Base-by-base conservation (phyloP, 2,113 vertebrate species). In the Azemiops feae region DNA sequence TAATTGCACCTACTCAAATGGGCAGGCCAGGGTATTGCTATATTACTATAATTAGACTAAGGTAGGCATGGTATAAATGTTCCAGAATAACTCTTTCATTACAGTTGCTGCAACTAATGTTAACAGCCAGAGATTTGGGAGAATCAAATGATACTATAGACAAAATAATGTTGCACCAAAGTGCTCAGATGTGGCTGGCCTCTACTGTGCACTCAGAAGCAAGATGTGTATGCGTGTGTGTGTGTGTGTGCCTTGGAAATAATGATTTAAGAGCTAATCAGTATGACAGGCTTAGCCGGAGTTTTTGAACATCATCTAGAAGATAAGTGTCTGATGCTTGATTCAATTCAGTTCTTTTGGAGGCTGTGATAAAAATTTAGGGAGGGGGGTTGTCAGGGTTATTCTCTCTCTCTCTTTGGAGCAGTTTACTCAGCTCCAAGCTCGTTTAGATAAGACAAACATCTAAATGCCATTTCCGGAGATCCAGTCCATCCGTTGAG, bases 391-490 rank as follows among this genome's bases (percentile, higher is more conserved):
- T 96, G 96, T 96, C 95, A 94, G 96, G 88, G 94, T 95, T 95
- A 94, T 96, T 43, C 3, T 81, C 34, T 39, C 92, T 95, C 55
- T 12, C 95, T 96, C 94, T 92, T 94, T 94, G 94, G 95, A 95
- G 91, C 93, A 92, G 94, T 25, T 0, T 94, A 91, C 96, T 96
- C 95, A 95, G 94, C 94, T 94, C 96, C 94, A 95, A 96, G 96
- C 95, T 96, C 81, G 60, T 91, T 96, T 94, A 97, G 97, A 97
- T 97, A 97, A 97, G 97, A 97, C 96, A 97, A 97, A 96, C 95
- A 97, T 97, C 97, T 97, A 39, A 97, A 94, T 95, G 95, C 95
- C 93, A 91, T 97, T 97, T 97, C 95, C 91, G 95, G 95, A 97
- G 94, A 95, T 91, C 91, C 94, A 47, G 39, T 94, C 94, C 93